A percentile compares a stretch with the other conserved stretches of the same genome.
phyloP scores from a whole-genome alignment of 2,888 invertebrate species.

The Limnephilus lunatus region DNA sequence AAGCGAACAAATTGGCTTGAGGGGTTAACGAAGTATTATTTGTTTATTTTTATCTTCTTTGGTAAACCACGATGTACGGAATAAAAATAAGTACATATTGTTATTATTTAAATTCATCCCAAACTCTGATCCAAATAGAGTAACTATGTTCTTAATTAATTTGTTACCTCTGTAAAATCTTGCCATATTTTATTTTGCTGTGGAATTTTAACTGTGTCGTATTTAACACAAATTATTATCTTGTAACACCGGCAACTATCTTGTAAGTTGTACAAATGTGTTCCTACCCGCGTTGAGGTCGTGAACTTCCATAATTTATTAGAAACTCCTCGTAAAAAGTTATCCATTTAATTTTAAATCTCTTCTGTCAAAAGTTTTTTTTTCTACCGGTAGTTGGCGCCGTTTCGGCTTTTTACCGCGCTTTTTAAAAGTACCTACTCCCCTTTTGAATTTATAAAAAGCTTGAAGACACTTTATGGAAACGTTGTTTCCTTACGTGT shows the following conservation, averaged over 20 bases:
- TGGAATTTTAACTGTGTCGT: neutral
- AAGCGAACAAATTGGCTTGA: no score
- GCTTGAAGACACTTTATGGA: neutral
- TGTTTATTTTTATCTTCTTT: no score
- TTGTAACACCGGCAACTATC: neutral
- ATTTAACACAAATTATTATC: slow-evolving; percentile 2
- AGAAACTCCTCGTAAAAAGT: slow-evolving; percentile 9
- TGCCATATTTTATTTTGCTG: neutral
- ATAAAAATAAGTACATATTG: no score
- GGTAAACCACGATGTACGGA: no score
- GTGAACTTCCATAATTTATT: slow-evolving; percentile 55
- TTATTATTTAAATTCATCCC: no score
- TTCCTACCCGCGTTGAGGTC: slow-evolving; percentile 36
- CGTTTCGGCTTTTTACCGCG: slow-evolving; percentile 14
- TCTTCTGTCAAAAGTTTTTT: slow-evolving; percentile 17
- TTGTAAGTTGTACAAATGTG: slow-evolving; percentile 11
- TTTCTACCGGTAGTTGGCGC: slow-evolving; percentile 12
- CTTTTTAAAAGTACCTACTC: slow-evolving; percentile 10
- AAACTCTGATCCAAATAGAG: neutral
- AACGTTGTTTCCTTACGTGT: neutral
- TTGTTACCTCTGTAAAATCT: neutral
- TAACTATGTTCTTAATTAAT: neutral
- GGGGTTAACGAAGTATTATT: no score
- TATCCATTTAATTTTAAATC: slow-evolving; percentile 4
- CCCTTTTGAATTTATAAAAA: neutral